These are phyloP conservation scores for Erebia epiphron DNA, from an alignment of 2,888 invertebrate genomes.

Conservation along the genomic window DNA sequence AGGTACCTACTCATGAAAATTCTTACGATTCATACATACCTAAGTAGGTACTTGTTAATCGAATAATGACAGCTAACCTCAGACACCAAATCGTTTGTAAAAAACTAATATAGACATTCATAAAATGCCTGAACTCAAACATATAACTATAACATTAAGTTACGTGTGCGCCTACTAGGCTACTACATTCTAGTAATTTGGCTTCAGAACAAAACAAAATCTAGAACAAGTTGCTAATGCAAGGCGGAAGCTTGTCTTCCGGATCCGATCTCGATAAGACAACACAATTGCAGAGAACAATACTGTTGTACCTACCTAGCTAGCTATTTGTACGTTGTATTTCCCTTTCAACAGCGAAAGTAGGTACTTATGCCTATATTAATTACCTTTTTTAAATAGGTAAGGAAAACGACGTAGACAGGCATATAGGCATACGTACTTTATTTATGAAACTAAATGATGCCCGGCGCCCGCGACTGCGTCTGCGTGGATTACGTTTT, in stretches of 20 bases:
- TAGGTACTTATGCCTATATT: neutral
- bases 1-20: too few species aligned
- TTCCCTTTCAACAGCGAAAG: slow-evolving; percentile 14
- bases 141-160: slow-evolving; percentile 1
- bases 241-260: slow-evolving; percentile 28
- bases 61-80: too few species aligned
- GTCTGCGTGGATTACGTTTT: too few species aligned
- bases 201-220: slow-evolving; percentile 24
- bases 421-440: too few species aligned
- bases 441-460: too few species aligned
- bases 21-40: too few species aligned
- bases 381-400: too few species aligned
- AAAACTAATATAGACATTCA: too few species aligned
- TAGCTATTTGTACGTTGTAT: neutral
- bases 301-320: slow-evolving; percentile 21
- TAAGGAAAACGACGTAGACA: too few species aligned
- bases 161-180: neutral
- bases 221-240: slow-evolving; percentile 22
- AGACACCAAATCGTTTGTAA: too few species aligned
- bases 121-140: neutral
- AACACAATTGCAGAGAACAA: slow-evolving; percentile 33
- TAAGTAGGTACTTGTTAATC: too few species aligned
- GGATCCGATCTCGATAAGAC: slow-evolving; percentile 36
- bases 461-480: too few species aligned
- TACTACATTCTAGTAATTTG: slow-evolving; percentile 21